Evolutionary conservation across 2,888 invertebrate species (phyloP), one percentile per base, ranked within the genome.

Genomic region (Osedax frankpressi): DNA sequence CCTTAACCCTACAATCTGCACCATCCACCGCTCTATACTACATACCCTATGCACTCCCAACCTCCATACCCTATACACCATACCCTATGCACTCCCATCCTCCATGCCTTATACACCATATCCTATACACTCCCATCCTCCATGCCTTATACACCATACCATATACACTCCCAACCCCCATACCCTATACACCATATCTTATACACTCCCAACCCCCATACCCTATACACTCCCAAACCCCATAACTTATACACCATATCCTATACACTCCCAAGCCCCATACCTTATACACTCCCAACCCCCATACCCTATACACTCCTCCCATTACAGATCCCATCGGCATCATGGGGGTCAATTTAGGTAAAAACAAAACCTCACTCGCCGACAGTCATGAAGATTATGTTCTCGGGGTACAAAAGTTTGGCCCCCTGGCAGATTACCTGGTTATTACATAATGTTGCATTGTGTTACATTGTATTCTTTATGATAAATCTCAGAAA

Each of bases 341-440:
- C 2, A 84, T 93, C 3, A 80, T 96, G 73, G 98, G 97, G 3
- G 89, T 98, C 0, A 99, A 98, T 87, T 87, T 99, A 75, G 98
- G 98, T 0, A 94, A 93, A 86, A 99, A 99, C 85, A 96, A 95
- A 85, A 85, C 86, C 0, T 91, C 93, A 0, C 88, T 92, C 0
- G 86, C 88, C 14, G 1, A n/a, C 11, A 44, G 44, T 44, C 6
- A 44, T 44, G 85, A 87, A 11, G 96, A 97, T 86, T 97, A 94
- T 83, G 88, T 89, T n/a, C 83, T 88, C 79, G 97, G 98, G 6
- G 89, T 97, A 0, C 85, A 89, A 76, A 89, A 88, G 79, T 96
- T 98, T 85, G 89, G 90, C 27, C 86, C 88, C 30, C 84, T 92
- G 62, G 93, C 94, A 1, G 95, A 97, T 85, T 98, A 98, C 85